Evolutionary conservation across 2,888 invertebrate genomes (phyloP).

Genomic region (Linyphia triangularis): DNA sequence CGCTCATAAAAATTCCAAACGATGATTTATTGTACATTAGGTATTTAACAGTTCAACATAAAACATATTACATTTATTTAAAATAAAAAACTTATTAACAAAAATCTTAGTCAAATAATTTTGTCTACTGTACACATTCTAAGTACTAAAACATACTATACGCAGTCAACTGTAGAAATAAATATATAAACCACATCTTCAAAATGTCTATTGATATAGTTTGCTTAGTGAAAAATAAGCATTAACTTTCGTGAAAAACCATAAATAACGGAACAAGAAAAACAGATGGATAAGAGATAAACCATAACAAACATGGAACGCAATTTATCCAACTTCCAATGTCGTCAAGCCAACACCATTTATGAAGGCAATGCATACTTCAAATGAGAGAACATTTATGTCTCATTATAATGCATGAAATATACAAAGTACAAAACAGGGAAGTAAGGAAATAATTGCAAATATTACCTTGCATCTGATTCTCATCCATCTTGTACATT

Average conservation of each 20-base stretch:
- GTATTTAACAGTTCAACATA: too few species aligned
- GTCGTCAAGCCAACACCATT: not conserved
- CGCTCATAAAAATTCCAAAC: too few species aligned
- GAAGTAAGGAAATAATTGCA: conserved; percentile 18
- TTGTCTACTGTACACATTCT: too few species aligned
- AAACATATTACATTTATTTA: too few species aligned
- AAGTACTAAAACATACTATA: too few species aligned
- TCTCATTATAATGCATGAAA: not conserved
- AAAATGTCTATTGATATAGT: not conserved
- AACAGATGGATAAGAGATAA: not conserved
- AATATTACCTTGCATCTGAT: conserved; percentile 64
- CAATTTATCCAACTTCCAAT: not conserved
- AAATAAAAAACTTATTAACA: too few species aligned
- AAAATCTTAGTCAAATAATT: not conserved
- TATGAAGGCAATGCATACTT: not conserved
- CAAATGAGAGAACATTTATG: not conserved
- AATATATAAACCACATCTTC: too few species aligned
- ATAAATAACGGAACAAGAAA: not conserved
- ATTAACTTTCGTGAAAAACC: not conserved
- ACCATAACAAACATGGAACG: not conserved
- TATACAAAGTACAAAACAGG: not conserved
- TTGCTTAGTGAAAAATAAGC: not conserved
- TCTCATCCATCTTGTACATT: conserved; percentile 73
- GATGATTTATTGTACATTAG: too few species aligned
- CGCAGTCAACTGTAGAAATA: too few species aligned